Conservation (phyloP, 2,888 invertebrate genomes). For the Conomelus anceps region DNA sequence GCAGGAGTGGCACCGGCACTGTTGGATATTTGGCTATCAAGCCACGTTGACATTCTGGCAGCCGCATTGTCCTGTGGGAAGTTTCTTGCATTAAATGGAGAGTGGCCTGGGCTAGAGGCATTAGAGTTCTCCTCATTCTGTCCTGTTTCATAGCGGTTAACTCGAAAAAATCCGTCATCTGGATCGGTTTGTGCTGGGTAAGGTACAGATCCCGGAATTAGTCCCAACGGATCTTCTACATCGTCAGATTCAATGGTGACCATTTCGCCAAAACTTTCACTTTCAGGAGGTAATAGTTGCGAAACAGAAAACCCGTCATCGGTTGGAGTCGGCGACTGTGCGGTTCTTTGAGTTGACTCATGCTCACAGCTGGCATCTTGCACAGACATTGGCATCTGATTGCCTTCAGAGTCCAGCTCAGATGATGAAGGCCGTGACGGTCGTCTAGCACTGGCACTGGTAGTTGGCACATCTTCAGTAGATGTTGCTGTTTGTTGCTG, state of each 20-base stretch:
- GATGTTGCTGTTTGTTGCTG: neutral
- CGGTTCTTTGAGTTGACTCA: no score
- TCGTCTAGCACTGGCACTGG: no score
- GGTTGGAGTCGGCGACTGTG: no score
- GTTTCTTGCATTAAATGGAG: no score
- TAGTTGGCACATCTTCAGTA: neutral
- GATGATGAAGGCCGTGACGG: no score
- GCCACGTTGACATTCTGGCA: neutral
- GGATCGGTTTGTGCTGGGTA: constrained; percentile 21
- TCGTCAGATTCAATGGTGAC: neutral
- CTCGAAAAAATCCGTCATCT: constrained; percentile 24
- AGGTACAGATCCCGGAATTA: constrained; percentile 25
- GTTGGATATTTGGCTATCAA: neutral
- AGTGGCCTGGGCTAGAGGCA: no score
- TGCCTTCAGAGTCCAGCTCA: neutral
- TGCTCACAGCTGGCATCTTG: neutral
- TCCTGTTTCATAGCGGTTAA: constrained; percentile 4
- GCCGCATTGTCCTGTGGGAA: neutral
- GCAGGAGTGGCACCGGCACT: constrained; percentile 3
- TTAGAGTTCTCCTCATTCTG: neutral
- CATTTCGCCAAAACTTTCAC: no score
- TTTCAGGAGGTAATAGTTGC: no score
- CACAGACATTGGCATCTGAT: neutral
- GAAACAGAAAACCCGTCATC: no score
- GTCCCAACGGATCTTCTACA: constrained; percentile 19